These are phyloP conservation scores for Gobio gobio DNA, from an alignment of 2,113 vertebrate species.

Conservation along the genomic window DNA sequence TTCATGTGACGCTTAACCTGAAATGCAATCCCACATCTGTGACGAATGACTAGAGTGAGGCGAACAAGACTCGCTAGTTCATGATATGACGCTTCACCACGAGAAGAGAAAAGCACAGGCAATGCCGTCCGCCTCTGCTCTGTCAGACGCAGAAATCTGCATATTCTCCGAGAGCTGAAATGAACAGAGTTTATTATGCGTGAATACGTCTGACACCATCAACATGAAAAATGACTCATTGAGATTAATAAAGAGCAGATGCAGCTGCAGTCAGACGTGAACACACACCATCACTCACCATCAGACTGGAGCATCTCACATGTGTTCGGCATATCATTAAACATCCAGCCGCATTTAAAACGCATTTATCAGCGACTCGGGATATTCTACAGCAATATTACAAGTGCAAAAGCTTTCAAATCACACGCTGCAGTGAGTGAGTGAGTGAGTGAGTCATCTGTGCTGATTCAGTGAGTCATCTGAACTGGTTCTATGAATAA, in stretches of 20 bases:
- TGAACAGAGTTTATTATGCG: conserved; percentile 67
- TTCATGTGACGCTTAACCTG: background rate
- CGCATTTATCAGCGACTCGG: background rate
- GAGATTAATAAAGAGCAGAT: conserved; percentile 58
- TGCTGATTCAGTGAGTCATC: background rate
- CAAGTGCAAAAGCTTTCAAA: background rate
- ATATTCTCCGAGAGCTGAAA: conserved; percentile 59
- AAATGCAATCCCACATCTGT: background rate
- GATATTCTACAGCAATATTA: background rate
- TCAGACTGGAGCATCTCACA: background rate
- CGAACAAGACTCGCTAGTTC: background rate
- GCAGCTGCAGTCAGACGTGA: background rate
- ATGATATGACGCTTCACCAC: background rate
- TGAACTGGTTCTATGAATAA: conserved; percentile 27
- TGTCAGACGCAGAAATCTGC: conserved; percentile 58
- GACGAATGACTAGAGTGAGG: background rate
- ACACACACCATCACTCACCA: background rate
- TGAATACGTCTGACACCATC: conserved; percentile 67
- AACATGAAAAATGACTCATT: conserved; percentile 69
- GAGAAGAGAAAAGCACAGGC: too few relatives aligned
- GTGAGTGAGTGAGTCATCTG: background rate
- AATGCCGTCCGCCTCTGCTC: background rate
- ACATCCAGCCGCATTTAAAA: background rate
- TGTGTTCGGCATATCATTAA: background rate
- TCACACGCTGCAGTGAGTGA: background rate